Percentiles rank a stretch among this genome's conserved stretches.
These are phyloP conservation scores for Ophion obscuratus DNA, from an alignment of 2,888 invertebrate species.

Conservation along the genomic window DNA sequence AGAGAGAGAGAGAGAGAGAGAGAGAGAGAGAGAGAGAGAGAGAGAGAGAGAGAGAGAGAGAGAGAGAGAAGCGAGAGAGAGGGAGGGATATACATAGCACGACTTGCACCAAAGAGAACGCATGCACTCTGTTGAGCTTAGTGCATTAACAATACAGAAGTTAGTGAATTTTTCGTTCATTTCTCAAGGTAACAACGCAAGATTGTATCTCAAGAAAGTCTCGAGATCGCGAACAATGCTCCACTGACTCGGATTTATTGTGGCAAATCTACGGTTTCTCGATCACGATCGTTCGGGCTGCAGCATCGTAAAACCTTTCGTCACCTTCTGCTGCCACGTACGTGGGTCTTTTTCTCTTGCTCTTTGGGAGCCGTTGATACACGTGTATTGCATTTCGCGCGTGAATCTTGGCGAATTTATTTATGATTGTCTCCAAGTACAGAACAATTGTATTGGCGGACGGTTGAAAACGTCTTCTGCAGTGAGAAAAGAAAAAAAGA, in stretches of 20 bases:
- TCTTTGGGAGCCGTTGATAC: slow-evolving; percentile 27
- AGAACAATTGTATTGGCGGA: slow-evolving; percentile 7
- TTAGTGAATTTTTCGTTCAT: slow-evolving; percentile 50
- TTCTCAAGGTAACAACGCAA: slow-evolving; percentile 53
- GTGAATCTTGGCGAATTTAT: neutral
- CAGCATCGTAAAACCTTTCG: slow-evolving; percentile 59
- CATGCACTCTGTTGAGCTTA: slow-evolving; percentile 3
- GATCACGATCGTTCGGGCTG: slow-evolving; percentile 51
- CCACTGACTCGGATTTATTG: slow-evolving; percentile 34
- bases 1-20: too few species aligned
- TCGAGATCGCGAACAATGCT: slow-evolving; percentile 48
- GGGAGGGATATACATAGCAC: too few species aligned
- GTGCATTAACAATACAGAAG: slow-evolving; percentile 38
- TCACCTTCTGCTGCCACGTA: slow-evolving; percentile 43
- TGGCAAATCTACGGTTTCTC: slow-evolving; percentile 52
- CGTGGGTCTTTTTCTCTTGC: slow-evolving; percentile 8
- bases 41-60: too few species aligned
- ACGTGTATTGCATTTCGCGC: neutral
- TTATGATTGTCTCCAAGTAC: neutral
- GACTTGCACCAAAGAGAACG: slow-evolving; percentile 5
- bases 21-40: too few species aligned
- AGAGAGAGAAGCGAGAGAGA: too few species aligned
- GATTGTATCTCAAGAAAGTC: slow-evolving; percentile 41
- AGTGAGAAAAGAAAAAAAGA: slow-evolving; percentile 7
- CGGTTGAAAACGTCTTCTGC: slow-evolving; percentile 6